Percentiles rank a stretch among this genome's conserved stretches.
Evolutionary conservation across 2,113 vertebrate species (phyloP).

Genomic region (Takifugu bimaculatus): DNA sequence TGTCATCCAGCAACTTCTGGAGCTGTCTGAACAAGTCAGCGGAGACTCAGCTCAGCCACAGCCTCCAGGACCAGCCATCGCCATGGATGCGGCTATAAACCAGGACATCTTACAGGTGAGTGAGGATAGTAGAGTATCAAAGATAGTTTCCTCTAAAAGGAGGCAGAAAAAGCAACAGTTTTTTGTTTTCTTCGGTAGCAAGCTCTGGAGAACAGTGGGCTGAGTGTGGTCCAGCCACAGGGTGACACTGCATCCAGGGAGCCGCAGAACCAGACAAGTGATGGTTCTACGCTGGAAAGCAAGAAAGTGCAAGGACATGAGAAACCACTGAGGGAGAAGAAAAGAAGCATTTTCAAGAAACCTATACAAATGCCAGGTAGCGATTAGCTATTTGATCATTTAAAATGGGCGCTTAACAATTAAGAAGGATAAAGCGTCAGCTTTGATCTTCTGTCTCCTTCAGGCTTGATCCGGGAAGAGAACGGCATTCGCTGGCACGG

Average conservation of each 20-base stretch:
- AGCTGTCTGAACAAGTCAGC: slow-evolving; percentile 89
- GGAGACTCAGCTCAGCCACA: slow-evolving; percentile 81
- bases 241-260: slow-evolving; percentile 70
- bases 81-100: slow-evolving; percentile 88
- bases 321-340: slow-evolving; percentile 83
- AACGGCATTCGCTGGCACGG: slow-evolving; percentile 95
- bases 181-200: slow-evolving; percentile 75
- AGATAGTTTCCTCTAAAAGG: no score
- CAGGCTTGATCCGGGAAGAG: slow-evolving; percentile 93
- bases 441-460: not conserved
- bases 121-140: not conserved
- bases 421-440: no score
- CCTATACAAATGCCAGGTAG: slow-evolving; percentile 91
- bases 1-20: slow-evolving; percentile 96
- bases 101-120: slow-evolving; percentile 96
- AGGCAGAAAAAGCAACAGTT: no score
- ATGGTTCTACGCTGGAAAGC: slow-evolving; percentile 46
- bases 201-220: slow-evolving; percentile 98
- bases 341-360: slow-evolving; percentile 89
- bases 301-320: slow-evolving; percentile 77
- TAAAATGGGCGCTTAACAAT: not conserved
- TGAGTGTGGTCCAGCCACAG: slow-evolving; percentile 82
- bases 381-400: not conserved
- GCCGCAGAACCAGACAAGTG: slow-evolving; percentile 58
- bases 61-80: slow-evolving; percentile 78